These are phyloP conservation scores for Synodontis membranacea DNA, from an alignment of 2,113 vertebrate genomes.

Conservation along the genomic window DNA sequence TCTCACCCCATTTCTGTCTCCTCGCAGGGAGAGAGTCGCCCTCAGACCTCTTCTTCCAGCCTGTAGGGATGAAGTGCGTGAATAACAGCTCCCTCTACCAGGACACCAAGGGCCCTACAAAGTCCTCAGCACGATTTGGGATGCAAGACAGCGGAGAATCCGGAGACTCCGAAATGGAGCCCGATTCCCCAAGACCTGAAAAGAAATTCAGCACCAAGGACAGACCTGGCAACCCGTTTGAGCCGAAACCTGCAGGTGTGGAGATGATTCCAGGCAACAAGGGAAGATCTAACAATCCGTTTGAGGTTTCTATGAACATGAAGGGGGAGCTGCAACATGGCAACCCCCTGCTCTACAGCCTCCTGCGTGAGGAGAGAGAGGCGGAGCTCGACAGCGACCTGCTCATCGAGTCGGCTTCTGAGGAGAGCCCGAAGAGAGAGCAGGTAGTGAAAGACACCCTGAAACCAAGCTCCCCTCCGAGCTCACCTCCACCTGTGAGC, in stretches of 20 bases:
- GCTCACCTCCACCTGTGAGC: constrained; percentile 43
- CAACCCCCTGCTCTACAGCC: constrained; percentile 88
- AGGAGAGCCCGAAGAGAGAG: constrained; percentile 95
- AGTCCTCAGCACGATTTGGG: constrained; percentile 46
- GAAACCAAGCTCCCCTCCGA: constrained; percentile 69
- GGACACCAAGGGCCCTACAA: constrained; percentile 54
- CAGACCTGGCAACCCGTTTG: constrained; percentile 40
- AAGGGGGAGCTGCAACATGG: constrained; percentile 82
- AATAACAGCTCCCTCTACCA: constrained; percentile 22
- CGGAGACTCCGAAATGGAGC: constrained; percentile 93
- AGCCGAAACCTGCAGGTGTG: background rate
- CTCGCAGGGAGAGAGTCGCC: constrained; percentile 71
- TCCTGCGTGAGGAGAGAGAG: constrained; percentile 93
- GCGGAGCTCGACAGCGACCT: constrained; percentile 97
- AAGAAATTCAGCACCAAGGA: constrained; percentile 45
- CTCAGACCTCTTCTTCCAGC: constrained; percentile 66
- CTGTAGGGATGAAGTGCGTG: constrained; percentile 60
- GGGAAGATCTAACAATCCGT: constrained; percentile 77
- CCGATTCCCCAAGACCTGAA: constrained; percentile 62
- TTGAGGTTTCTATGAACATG: constrained; percentile 65
- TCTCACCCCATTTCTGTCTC: background rate
- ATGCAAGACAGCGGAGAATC: constrained; percentile 88
- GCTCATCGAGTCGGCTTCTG: constrained; percentile 93
- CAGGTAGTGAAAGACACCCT: constrained; percentile 80
- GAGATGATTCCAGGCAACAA: constrained; percentile 79